These are phyloP conservation scores for Antechinus stuartii DNA, from an alignment of 2,113 vertebrate species.

Conservation along the genomic window DNA sequence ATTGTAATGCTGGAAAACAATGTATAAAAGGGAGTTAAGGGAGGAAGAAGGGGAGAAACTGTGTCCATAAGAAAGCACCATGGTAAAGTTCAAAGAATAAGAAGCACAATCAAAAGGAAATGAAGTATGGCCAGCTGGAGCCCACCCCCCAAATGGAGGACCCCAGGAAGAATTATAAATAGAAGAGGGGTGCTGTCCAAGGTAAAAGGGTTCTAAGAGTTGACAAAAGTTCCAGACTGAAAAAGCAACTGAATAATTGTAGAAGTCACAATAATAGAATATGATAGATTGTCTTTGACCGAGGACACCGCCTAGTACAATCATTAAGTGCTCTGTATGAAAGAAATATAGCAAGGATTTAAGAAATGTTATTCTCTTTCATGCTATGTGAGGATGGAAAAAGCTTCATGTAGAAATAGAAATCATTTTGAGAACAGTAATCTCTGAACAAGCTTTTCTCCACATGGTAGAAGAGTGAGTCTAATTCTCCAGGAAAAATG, in stretches of 20 bases:
- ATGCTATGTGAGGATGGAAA: background rate
- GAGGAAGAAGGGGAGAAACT: no score
- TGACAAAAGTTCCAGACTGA: background rate
- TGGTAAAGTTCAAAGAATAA: no score
- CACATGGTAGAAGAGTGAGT: background rate
- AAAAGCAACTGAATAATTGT: background rate
- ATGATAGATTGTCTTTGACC: background rate
- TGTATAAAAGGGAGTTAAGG: no score
- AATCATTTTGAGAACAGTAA: background rate
- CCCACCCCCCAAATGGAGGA: no score
- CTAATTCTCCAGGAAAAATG: background rate
- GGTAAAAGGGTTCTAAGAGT: background rate
- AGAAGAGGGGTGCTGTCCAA: no score
- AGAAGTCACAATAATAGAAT: background rate
- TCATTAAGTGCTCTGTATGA: background rate
- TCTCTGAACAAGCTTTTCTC: background rate
- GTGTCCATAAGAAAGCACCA: no score
- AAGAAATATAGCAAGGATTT: slow-evolving; percentile 2
- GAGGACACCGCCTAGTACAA: background rate
- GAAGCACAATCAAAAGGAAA: no score
- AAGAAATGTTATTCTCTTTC: slow-evolving; percentile 16
- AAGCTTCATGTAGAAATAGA: background rate
- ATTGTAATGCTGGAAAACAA: no score
- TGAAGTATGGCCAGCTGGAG: no score
- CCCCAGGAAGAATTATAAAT: no score